Conservation (phyloP, 2,797 vertebrate genomes). For the Austrolebias charrua region DNA sequence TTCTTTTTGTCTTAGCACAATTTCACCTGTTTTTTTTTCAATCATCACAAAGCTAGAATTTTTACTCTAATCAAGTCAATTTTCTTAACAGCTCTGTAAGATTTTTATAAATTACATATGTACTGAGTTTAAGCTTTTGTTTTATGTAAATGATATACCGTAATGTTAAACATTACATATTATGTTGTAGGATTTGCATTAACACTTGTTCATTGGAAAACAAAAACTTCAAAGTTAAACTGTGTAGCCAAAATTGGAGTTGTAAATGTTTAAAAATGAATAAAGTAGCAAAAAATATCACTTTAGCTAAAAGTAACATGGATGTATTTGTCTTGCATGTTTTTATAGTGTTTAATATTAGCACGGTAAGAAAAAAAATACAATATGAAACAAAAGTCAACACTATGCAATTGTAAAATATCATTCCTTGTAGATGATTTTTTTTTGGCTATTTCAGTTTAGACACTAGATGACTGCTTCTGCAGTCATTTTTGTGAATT, state of each 20-base stretch:
- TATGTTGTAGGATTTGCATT: not conserved
- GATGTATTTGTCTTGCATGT: slow-evolving; percentile 12
- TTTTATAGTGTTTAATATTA: slow-evolving; percentile 17
- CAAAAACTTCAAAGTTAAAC: not conserved
- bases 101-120: not conserved
- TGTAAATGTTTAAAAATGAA: not conserved
- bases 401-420: not conserved
- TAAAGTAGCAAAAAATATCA: no score
- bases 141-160: slow-evolving; percentile 9
- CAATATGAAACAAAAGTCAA: not conserved
- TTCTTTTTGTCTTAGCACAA: slow-evolving; percentile 59
- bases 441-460: slow-evolving; percentile 33
- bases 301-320: not conserved
- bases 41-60: slow-evolving; percentile 35
- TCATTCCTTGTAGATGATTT: slow-evolving; percentile 9
- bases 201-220: not conserved
- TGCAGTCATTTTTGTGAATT: slow-evolving; percentile 26
- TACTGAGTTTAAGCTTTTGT: not conserved
- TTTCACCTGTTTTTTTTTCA: slow-evolving; percentile 47
- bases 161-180: not conserved
- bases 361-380: not conserved
- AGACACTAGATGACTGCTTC: slow-evolving; percentile 3
- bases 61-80: not conserved
- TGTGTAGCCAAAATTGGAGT: not conserved
- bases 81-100: slow-evolving; percentile 2